Evolutionary conservation across 2,113 vertebrate genomes (phyloP), one percentile per base, ranked within the genome.

Genomic region (Haemorhous mexicanus): DNA sequence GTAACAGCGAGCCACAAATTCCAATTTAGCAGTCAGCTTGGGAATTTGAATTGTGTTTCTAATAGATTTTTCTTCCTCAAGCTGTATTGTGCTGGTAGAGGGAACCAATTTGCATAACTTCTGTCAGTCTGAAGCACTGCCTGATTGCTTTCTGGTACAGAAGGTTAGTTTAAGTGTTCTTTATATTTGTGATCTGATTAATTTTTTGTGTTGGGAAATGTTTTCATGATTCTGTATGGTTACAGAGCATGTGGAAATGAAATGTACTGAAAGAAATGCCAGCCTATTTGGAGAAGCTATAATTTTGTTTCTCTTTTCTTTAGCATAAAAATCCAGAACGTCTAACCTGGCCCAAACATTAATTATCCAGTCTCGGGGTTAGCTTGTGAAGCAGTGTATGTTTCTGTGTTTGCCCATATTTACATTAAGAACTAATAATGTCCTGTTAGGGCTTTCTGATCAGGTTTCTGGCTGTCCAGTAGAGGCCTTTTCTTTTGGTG

Each of bases 311-410:
- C 15, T 4, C 30, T 64, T 87, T 75, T 37, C 43, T 82, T 78
- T 47, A 47, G 32, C 2, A 2, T 47, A 58, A 59, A 50, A 59
- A 27, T 33, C 35, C 18, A 35, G 58, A 70, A 61, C 6, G 5
- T n/a, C 49, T 46, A 23, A 27, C 23, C 6, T 16, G 56, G 7
- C 26, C 17, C 56, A 49, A 37, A 50, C 5, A 7, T 56, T 70
- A 56, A 46, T 76, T 26, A 14, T 28, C 24, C 64, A 32, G 49
- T 67, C 20, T 63, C 0, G 0, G 10, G 7, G 18, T 21, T 3
- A 6, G 16, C 32, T 37, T 7, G 20, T 23, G 58, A 23, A 81
- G 52, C 19, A 50, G 23, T 3, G 1, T 26, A 16, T 26, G 10
- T 35, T 20, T 64, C 64, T 1, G 2, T 14, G 15, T 52, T 63